Percentiles rank a stretch among this genome's conserved stretches.
Conservation (phyloP, 2,113 vertebrate species). For the Chaenogobius annularis region DNA sequence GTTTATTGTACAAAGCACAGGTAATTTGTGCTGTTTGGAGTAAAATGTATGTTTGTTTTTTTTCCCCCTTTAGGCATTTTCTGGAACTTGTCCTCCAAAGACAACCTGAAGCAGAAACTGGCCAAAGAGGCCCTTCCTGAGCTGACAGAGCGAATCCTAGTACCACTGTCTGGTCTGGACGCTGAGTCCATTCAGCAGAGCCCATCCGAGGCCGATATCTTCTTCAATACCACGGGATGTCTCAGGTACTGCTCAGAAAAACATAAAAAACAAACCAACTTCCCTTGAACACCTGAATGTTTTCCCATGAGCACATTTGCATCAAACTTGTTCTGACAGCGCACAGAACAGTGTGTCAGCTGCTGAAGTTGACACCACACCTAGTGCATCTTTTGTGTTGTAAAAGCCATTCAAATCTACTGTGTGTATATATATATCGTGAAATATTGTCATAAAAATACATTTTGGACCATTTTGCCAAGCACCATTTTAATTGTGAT, state of each 20-base stretch:
- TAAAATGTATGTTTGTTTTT: neutral
- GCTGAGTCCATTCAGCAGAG: constrained; percentile 67
- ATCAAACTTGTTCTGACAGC: constrained; percentile 21
- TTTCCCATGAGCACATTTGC: constrained; percentile 19
- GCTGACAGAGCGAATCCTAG: constrained; percentile 83
- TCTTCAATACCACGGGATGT: constrained; percentile 95
- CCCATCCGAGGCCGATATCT: constrained; percentile 86
- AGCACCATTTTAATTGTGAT: neutral
- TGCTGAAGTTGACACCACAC: constrained; percentile 6
- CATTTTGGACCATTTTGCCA: neutral
- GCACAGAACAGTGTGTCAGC: neutral
- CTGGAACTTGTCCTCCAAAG: constrained; percentile 97
- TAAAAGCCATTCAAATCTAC: neutral
- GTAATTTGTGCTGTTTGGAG: neutral
- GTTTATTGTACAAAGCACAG: neutral
- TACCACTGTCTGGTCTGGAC: constrained; percentile 79
- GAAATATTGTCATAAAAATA: neutral
- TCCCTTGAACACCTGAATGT: neutral
- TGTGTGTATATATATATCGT: neutral
- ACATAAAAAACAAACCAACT: neutral
- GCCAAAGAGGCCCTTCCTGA: constrained; percentile 82
- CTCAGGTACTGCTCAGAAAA: constrained; percentile 81
- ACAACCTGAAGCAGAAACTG: constrained; percentile 89
- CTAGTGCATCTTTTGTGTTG: constrained; percentile 6
- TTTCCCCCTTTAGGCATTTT: constrained; percentile 82